Evolutionary conservation across 2,113 vertebrate genomes (phyloP).

Genomic region (Labrus mixtus): DNA sequence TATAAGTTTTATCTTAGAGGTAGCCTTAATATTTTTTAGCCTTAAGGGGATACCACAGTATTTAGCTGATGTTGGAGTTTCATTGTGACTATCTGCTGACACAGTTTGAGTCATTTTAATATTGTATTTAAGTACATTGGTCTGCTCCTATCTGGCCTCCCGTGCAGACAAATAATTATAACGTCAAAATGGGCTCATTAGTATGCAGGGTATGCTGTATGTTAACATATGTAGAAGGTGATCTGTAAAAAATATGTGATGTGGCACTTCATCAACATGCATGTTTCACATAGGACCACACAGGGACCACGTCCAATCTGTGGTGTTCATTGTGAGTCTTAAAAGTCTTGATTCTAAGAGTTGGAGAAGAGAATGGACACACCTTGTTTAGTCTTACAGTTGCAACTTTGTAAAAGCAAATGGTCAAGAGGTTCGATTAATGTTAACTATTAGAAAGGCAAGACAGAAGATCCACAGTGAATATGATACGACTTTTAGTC

Average conservation of each 20-base stretch:
- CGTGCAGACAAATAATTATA: background rate
- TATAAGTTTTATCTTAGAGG: conserved; percentile 23
- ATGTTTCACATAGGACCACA: background rate
- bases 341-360: background rate
- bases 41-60: background rate
- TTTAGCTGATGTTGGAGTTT: background rate
- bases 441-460: conserved; percentile 1
- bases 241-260: background rate
- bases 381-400: background rate
- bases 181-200: conserved; percentile 24
- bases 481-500: background rate
- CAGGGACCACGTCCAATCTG: background rate
- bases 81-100: too few species aligned
- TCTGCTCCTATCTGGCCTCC: background rate
- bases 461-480: background rate
- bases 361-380: background rate
- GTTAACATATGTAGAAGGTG: conserved; percentile 25
- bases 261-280: background rate
- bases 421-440: background rate
- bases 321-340: background rate
- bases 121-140: too few species aligned
- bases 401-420: background rate
- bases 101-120: too few species aligned
- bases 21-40: background rate
- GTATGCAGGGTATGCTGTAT: conserved; percentile 16